phyloP scores from a whole-genome alignment of 2,113 vertebrate genomes.

The Lophius piscatorius region DNA sequence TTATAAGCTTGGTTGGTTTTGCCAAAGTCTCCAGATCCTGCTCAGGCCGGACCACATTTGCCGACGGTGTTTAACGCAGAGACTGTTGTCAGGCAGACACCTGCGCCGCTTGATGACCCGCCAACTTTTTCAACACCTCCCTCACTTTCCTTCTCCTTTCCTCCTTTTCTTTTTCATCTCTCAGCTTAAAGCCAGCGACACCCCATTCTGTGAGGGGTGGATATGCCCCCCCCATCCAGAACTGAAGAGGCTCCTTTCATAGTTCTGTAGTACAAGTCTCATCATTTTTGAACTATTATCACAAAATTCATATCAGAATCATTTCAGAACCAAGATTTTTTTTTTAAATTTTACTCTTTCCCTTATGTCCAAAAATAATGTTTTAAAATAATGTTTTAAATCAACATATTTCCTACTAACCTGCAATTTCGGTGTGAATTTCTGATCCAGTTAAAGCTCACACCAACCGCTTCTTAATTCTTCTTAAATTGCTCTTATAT shows the following conservation, averaged over 20 bases:
- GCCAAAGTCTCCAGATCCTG: slow-evolving; percentile 54
- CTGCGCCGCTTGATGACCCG: slow-evolving; percentile 72
- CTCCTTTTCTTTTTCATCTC: slow-evolving; percentile 34
- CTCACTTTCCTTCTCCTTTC: slow-evolving; percentile 29
- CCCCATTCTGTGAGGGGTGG: slow-evolving; percentile 45
- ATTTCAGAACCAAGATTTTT: neutral
- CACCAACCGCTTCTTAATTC: neutral
- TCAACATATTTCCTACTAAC: too few species aligned
- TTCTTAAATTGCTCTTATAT: neutral
- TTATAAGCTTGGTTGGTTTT: slow-evolving; percentile 55
- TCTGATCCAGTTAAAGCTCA: neutral
- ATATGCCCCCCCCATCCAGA: slow-evolving; percentile 45
- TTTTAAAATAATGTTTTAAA: neutral
- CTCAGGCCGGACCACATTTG: slow-evolving; percentile 59
- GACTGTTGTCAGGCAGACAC: slow-evolving; percentile 72
- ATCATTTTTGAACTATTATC: too few species aligned
- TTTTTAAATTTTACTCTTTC: slow-evolving; percentile 45
- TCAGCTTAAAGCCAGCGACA: slow-evolving; percentile 60
- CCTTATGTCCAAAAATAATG: neutral
- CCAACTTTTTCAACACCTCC: slow-evolving; percentile 63
- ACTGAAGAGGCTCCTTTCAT: slow-evolving; percentile 60
- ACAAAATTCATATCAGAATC: neutral
- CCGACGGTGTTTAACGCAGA: slow-evolving; percentile 29
- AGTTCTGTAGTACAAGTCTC: slow-evolving; percentile 40
- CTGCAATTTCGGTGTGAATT: slow-evolving; percentile 3